Evolutionary conservation across 2,797 vertebrate genomes (phyloP).

Genomic region (Acipenser transmontanus): DNA sequence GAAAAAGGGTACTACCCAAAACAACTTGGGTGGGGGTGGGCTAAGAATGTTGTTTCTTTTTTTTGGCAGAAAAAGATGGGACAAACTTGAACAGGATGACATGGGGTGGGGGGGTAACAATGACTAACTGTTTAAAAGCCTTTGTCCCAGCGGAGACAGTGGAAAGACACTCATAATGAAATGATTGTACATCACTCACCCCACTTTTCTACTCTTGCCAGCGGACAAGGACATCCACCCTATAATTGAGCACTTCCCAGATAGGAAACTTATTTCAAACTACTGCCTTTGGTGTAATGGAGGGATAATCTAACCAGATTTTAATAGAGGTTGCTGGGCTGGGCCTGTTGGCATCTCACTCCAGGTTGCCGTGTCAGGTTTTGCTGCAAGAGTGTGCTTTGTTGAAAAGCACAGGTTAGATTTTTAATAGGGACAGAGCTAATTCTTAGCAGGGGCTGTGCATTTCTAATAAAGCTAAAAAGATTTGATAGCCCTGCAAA

Average conservation of each 20-base stretch:
- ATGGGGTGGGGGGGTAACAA: too few species aligned
- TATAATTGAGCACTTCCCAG: constrained; percentile 50
- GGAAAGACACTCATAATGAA: constrained; percentile 33
- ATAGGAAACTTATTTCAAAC: constrained; percentile 28
- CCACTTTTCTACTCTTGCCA: constrained; percentile 26
- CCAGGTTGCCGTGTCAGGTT: background rate
- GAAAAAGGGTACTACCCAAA: too few species aligned
- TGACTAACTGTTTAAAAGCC: constrained; percentile 1
- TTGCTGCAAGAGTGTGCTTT: too few species aligned
- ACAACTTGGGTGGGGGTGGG: too few species aligned
- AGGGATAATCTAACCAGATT: constrained; percentile 24
- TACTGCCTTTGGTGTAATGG: constrained; percentile 27
- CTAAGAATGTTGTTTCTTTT: too few species aligned
- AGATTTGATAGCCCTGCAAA: too few species aligned
- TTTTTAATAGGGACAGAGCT: too few species aligned
- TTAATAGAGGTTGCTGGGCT: constrained; percentile 27
- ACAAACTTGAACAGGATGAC: too few species aligned
- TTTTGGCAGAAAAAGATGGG: too few species aligned
- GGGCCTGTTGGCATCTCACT: constrained; percentile 19
- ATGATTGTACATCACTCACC: constrained; percentile 43
- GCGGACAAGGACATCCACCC: constrained; percentile 40
- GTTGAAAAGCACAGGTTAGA: too few species aligned
- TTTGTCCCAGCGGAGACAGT: constrained; percentile 31
- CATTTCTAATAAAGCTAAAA: too few species aligned
- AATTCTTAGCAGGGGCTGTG: too few species aligned